These are phyloP conservation scores for Thalassarche chlororhynchos DNA, from an alignment of 2,113 vertebrate genomes.

Conservation along the genomic window DNA sequence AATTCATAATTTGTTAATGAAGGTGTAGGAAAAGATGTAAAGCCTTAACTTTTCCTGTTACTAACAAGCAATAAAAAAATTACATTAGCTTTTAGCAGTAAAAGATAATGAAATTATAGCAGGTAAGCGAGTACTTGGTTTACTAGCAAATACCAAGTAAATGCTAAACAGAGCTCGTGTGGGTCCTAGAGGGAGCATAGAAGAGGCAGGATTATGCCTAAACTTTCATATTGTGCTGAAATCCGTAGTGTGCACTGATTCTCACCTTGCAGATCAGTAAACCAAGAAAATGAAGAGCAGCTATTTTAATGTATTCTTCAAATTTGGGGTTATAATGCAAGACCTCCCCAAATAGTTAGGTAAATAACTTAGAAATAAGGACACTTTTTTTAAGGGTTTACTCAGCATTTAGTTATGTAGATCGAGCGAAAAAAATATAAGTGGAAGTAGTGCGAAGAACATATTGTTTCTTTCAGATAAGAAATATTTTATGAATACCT, in stretches of 20 bases:
- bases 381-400: not conserved
- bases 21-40: not conserved
- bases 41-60: not conserved
- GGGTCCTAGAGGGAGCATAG: not conserved
- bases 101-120: not conserved
- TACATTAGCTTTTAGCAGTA: not conserved
- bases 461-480: conserved; percentile 74
- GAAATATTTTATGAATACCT: conserved; percentile 44
- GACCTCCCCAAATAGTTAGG: not conserved
- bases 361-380: not conserved
- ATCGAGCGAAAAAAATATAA: not conserved
- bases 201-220: not conserved
- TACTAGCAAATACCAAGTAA: not conserved
- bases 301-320: not conserved
- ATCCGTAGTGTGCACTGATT: not conserved
- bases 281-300: not conserved
- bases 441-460: conserved; percentile 23
- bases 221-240: not conserved
- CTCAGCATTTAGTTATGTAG: conserved; percentile 13
- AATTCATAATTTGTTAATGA: not conserved
- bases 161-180: not conserved
- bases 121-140: not conserved
- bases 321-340: not conserved
- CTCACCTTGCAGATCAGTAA: not conserved
- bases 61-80: not conserved